Conservation (phyloP, 2,113 vertebrate genomes). For the Arenaria interpres region DNA sequence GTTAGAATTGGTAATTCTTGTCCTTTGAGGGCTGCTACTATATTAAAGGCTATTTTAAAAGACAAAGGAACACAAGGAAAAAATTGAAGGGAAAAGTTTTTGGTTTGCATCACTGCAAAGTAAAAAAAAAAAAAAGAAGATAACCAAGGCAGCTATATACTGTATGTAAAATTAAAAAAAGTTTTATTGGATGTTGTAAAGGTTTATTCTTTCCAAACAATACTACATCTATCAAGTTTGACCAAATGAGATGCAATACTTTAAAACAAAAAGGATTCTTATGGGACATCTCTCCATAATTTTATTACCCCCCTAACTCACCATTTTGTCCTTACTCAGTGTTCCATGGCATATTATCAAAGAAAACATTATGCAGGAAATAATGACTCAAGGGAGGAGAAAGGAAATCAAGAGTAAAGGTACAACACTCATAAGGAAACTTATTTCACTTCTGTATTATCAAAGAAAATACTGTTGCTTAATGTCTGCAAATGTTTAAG, state of each 20-base stretch:
- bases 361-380: slow-evolving; percentile 22
- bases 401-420: slow-evolving; percentile 26
- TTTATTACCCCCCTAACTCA: background rate
- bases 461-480: slow-evolving; percentile 17
- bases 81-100: background rate
- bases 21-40: background rate
- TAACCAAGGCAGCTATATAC: background rate
- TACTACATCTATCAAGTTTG: background rate
- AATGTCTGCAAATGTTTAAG: background rate
- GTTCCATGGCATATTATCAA: slow-evolving; percentile 9
- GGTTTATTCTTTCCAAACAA: background rate
- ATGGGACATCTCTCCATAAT: background rate
- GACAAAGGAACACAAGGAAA: background rate
- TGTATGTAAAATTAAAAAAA: background rate
- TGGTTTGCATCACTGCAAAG: background rate
- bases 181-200: background rate
- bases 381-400: slow-evolving; percentile 21
- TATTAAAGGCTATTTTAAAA: background rate
- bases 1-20: background rate
- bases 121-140: background rate
- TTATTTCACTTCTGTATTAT: slow-evolving; percentile 12
- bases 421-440: slow-evolving; percentile 14
- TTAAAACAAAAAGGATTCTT: background rate
- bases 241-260: background rate
- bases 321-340: slow-evolving; percentile 19